These are phyloP conservation scores for Dysidea cf. avara DNA, from an alignment of 37 sponge, comb jelly and placozoan genomes.

Conservation along the genomic window DNA sequence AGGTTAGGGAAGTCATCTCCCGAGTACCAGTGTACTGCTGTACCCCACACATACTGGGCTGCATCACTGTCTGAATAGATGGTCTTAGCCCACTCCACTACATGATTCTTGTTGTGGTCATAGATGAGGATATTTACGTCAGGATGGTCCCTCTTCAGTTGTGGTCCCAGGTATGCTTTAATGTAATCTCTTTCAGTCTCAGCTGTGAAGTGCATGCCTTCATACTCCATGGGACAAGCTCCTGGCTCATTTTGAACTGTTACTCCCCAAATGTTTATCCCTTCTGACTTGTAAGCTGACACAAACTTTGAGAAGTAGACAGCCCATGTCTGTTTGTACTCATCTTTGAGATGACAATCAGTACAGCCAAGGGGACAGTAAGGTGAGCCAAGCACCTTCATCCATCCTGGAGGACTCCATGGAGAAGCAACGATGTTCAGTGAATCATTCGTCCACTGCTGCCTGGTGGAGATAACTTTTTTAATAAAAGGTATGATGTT, in stretches of 20 bases:
- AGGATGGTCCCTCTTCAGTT: conserved; percentile 58
- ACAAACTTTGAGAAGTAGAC: conserved; percentile 77
- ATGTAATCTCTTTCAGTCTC: conserved; percentile 74
- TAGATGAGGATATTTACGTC: conserved; percentile 61
- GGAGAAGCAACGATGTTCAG: conserved; percentile 71
- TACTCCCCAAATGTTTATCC: conserved; percentile 68
- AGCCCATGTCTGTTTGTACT: conserved; percentile 69
- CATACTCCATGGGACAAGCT: conserved; percentile 52
- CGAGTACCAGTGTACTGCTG: conserved; percentile 80
- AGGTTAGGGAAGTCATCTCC: conserved; percentile 68
- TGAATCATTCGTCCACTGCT: conserved; percentile 45
- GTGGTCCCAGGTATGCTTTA: conserved; percentile 55
- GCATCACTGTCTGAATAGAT: conserved; percentile 73
- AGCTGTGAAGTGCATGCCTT: conserved; percentile 73
- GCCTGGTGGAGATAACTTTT: conserved; percentile 22
- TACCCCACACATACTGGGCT: conserved; percentile 76
- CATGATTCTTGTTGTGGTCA: conserved; percentile 82
- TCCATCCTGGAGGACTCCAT: conserved; percentile 85
- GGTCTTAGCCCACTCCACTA: conserved; percentile 79
- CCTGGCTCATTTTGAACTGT: conserved; percentile 87
- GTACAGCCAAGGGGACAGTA: conserved; percentile 37
- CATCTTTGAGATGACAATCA: conserved; percentile 43
- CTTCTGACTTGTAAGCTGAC: conserved; percentile 36
- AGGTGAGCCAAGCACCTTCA: conserved; percentile 51
- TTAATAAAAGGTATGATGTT: conserved; percentile 69